Evolutionary conservation across 2,888 invertebrate genomes (phyloP), one percentile per base, ranked within the genome.

Genomic region (Kryphioiulus occultus): DNA sequence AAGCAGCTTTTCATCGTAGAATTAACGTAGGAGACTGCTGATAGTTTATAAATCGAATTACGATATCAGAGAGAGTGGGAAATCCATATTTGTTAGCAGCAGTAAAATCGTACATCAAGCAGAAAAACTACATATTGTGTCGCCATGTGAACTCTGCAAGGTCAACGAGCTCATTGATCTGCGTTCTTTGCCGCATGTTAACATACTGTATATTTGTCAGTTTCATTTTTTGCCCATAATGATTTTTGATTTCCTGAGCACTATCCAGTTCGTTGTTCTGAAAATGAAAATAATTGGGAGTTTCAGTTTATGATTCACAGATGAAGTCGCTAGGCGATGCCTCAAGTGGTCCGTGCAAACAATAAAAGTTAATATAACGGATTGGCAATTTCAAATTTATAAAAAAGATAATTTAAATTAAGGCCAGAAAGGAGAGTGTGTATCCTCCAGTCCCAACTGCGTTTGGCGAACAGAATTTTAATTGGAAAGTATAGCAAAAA

Each of bases 91-190:
- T 3, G 5, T 39, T 39, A 12, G 44, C 44, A 44, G 9, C 3
- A 1, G 15, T 44, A 10, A 44, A 44, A 44, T 12, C 44, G 1
- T 15, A n/a, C 39, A 68, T 68, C 59, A n/a, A 5, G 0, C 19
- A 53, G 19, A 47, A 53, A 53, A 47, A 7, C 19, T 59, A 12
- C 78, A 78, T 30, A n/a, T n/a, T n/a, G 78, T 78, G 30, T 78
- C 30, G 78, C 78, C 78, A 78, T 78, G 12, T 30, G 26, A 78
- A 78, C 26, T 78, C 22, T 26, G 30, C 78, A 78, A 78, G 78
- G 78, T 78, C 78, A 78, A 22, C 26, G 78, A 78, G 78, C 78
- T 78, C 78, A 78, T 78, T 78, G 78, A 78, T 78, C 78, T 15
- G 78, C 30, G 0, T 78, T 78, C 22, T 15, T 78, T 26, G 15